phyloP scores from a whole-genome alignment of 2,797 vertebrate genomes.

The Carcharodon carcharias region DNA sequence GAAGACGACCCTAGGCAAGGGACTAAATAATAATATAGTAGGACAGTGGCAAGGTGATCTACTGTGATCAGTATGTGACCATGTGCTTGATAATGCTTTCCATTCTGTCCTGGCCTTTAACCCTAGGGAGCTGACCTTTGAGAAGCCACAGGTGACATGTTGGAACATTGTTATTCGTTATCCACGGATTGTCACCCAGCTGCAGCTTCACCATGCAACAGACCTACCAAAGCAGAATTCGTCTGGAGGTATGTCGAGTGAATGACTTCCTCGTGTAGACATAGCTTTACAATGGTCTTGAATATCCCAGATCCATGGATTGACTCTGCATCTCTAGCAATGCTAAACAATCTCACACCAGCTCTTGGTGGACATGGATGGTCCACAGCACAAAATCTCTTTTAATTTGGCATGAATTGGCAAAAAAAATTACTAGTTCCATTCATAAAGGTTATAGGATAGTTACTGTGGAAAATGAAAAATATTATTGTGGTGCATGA shows the following conservation, averaged over 20 bases:
- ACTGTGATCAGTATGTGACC: background rate
- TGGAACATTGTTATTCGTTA: conserved; percentile 76
- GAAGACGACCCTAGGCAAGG: background rate
- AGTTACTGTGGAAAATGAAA: background rate
- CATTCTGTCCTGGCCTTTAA: background rate
- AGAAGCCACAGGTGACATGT: conserved; percentile 70
- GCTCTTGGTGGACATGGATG: background rate
- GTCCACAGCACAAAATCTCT: background rate
- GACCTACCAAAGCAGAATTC: conserved; percentile 66
- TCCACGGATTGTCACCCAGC: conserved; percentile 69
- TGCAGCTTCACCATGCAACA: conserved; percentile 69
- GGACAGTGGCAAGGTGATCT: background rate
- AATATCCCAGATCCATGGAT: background rate
- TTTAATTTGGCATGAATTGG: background rate
- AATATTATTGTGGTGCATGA: background rate
- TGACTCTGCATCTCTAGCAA: background rate
- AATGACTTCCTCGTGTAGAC: background rate
- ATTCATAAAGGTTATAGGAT: too few relatives aligned
- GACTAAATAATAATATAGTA: background rate
- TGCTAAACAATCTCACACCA: background rate
- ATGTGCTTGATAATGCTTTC: background rate
- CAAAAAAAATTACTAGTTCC: background rate
- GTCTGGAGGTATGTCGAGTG: conserved; percentile 53
- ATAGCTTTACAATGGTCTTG: background rate
- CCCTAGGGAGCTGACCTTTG: conserved; percentile 69